phyloP scores from a whole-genome alignment of 2,113 vertebrate species.

The Coptodon rendalli region DNA sequence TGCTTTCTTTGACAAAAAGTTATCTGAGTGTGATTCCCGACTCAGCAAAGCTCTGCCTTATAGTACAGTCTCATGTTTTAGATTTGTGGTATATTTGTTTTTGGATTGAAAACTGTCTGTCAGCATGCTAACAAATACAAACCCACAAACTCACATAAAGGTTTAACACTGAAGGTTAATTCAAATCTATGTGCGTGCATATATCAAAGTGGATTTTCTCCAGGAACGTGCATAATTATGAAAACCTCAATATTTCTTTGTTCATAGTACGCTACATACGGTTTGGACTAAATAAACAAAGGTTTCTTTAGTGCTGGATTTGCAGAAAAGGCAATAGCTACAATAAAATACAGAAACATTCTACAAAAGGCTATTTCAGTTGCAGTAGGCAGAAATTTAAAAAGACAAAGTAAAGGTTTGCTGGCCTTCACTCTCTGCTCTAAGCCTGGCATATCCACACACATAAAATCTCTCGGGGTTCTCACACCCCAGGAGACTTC shows the following conservation, averaged over 20 bases:
- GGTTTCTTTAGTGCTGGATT: neutral
- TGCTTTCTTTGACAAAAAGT: neutral
- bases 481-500: neutral
- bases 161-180: neutral
- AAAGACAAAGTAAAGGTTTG: neutral
- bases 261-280: neutral
- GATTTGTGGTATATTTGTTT: neutral
- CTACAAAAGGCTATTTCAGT: neutral
- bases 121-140: neutral
- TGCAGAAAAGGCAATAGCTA: neutral
- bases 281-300: neutral
- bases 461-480: neutral
- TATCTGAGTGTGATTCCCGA: neutral
- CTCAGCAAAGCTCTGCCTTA: neutral
- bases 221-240: neutral
- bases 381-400: neutral
- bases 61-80: neutral
- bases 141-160: neutral
- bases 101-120: neutral
- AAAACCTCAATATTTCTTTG: neutral
- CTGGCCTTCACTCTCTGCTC: neutral
- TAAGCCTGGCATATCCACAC: neutral
- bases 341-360: neutral
- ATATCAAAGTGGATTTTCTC: neutral
- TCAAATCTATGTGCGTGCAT: neutral